These are phyloP conservation scores for Sander lucioperca DNA, from an alignment of 2,113 vertebrate genomes.

Conservation along the genomic window DNA sequence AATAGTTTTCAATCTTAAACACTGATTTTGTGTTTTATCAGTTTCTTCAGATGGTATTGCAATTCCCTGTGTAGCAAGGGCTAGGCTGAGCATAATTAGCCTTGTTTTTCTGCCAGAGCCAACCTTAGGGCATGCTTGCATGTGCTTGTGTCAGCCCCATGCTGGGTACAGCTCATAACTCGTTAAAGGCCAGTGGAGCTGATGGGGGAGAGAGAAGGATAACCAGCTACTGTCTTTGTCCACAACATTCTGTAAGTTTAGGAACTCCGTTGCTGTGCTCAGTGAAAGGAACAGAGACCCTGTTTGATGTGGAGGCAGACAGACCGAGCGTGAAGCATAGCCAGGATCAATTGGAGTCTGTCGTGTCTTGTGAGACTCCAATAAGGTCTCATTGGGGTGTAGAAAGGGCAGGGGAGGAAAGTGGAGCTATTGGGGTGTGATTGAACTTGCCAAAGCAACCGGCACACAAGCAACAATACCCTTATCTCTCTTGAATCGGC, in stretches of 20 bases:
- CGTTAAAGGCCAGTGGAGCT: slow-evolving; percentile 35
- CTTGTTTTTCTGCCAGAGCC: slow-evolving; percentile 47
- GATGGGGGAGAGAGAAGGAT: slow-evolving; percentile 22
- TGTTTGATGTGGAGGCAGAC: slow-evolving; percentile 56
- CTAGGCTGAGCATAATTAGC: slow-evolving; percentile 38
- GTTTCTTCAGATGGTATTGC: not conserved
- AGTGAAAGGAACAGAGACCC: slow-evolving; percentile 35
- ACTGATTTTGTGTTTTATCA: not conserved
- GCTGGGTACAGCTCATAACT: slow-evolving; percentile 42
- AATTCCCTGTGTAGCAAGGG: not conserved
- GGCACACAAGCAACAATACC: slow-evolving; percentile 10
- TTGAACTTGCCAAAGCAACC: slow-evolving; percentile 18
- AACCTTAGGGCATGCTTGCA: slow-evolving; percentile 33
- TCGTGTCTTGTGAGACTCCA: slow-evolving; percentile 22
- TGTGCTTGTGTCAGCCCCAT: slow-evolving; percentile 33
- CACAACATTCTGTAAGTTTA: slow-evolving; percentile 27
- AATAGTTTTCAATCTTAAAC: not conserved
- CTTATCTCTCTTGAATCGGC: not conserved
- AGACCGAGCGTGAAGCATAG: slow-evolving; percentile 59
- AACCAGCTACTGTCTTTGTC: slow-evolving; percentile 32
- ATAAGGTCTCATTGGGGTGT: slow-evolving; percentile 19
- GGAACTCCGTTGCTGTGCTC: slow-evolving; percentile 13
- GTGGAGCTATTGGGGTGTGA: slow-evolving; percentile 10
- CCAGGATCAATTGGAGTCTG: slow-evolving; percentile 37
- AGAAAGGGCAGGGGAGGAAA: not conserved